Evolutionary conservation across 1,140 invertebrate species (phyloP).

Genomic region (Pemphigus obesinymphae): DNA sequence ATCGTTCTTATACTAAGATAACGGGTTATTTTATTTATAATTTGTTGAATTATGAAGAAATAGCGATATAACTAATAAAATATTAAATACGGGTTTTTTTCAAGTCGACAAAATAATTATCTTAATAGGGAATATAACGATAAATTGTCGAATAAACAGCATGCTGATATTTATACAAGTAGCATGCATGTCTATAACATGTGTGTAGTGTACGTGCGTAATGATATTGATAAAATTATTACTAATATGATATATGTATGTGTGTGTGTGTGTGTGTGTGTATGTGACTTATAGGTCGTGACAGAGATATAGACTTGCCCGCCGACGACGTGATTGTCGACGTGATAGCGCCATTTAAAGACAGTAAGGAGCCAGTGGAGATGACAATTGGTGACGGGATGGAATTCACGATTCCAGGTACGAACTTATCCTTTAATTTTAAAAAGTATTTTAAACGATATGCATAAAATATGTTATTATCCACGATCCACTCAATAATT

Average conservation of each 20-base stretch:
- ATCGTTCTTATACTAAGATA: too few relatives aligned
- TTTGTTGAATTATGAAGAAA: background rate
- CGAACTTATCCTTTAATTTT: too few relatives aligned
- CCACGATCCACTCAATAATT: too few relatives aligned
- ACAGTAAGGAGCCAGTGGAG: constrained; percentile 82
- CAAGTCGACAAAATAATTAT: too few relatives aligned
- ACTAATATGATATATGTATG: background rate
- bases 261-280: background rate
- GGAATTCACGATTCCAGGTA: constrained; percentile 86
- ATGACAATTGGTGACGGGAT: constrained; percentile 84
- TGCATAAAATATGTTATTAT: too few relatives aligned
- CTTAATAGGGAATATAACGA: too few relatives aligned
- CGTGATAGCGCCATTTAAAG: constrained; percentile 69
- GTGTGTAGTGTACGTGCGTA: background rate
- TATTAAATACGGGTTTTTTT: too few relatives aligned
- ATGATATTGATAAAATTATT: background rate
- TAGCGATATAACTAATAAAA: background rate
- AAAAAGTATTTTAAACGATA: too few relatives aligned
- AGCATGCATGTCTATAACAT: background rate
- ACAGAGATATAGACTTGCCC: constrained; percentile 26
- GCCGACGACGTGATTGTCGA: constrained; percentile 73
- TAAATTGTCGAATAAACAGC: background rate
- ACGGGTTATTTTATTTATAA: too few relatives aligned
- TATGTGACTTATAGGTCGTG: background rate
- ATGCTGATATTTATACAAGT: background rate